Conservation (phyloP, 2,888 invertebrate genomes). For the Cataglyphis rosenhaueri region DNA sequence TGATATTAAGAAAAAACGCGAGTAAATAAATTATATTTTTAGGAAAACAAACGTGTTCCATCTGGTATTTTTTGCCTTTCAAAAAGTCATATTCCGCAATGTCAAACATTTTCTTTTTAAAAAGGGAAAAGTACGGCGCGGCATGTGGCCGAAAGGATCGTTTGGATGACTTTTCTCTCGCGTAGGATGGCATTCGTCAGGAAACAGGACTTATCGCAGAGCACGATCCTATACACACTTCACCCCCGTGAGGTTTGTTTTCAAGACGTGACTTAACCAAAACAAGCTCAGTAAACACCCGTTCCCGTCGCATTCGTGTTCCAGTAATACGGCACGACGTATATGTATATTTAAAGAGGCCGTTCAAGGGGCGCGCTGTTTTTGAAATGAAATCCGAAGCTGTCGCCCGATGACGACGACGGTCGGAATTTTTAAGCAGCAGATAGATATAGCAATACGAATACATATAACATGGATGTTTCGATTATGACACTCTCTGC, state of each 20-base stretch:
- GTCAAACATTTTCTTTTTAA: slow-evolving; percentile 59
- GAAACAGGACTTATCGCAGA: slow-evolving; percentile 71
- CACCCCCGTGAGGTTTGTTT: slow-evolving; percentile 70
- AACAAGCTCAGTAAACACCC: slow-evolving; percentile 75
- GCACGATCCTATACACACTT: slow-evolving; percentile 67
- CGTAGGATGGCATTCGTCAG: slow-evolving; percentile 66
- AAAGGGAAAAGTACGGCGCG: slow-evolving; percentile 67
- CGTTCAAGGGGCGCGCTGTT: slow-evolving; percentile 30
- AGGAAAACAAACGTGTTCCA: slow-evolving; percentile 54
- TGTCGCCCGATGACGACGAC: slow-evolving; percentile 47
- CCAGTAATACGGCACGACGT: slow-evolving; percentile 8
- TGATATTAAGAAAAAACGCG: not conserved
- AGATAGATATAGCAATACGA: slow-evolving; percentile 6
- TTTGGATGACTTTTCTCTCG: slow-evolving; percentile 50
- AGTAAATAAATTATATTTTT: slow-evolving; percentile 46
- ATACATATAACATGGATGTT: not conserved
- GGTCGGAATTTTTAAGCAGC: slow-evolving; percentile 39
- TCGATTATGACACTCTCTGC: not conserved
- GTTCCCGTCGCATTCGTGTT: slow-evolving; percentile 34
- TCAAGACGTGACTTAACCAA: slow-evolving; percentile 76
- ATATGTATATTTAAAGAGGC: slow-evolving; percentile 49
- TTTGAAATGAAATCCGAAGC: slow-evolving; percentile 51
- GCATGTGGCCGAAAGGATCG: slow-evolving; percentile 36
- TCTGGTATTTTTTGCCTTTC: slow-evolving; percentile 53
- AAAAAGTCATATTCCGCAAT: slow-evolving; percentile 59